These are phyloP conservation scores for Tachysurus vachellii DNA, from an alignment of 2,113 vertebrate species.

Conservation along the genomic window DNA sequence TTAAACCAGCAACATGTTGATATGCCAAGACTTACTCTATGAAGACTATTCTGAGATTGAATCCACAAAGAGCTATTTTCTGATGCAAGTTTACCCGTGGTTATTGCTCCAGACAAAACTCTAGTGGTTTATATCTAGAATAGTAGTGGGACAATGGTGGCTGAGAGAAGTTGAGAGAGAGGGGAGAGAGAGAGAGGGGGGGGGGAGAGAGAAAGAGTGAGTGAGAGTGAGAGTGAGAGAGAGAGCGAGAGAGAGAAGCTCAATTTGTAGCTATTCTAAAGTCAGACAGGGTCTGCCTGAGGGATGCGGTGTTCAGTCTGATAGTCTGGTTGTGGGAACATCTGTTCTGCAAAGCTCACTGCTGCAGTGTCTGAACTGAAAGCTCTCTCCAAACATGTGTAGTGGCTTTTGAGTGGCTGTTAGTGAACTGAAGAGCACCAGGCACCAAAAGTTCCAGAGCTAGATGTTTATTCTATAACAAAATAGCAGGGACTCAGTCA, in stretches of 20 bases:
- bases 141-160: constrained; percentile 50
- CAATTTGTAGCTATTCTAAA: background rate
- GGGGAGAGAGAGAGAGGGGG: constrained; percentile 7
- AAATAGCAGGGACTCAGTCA: too few species aligned
- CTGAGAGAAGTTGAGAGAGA: constrained; percentile 7
- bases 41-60: constrained; percentile 48
- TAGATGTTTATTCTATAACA: too few species aligned
- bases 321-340: constrained; percentile 59
- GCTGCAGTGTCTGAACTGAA: constrained; percentile 24
- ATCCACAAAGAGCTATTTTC: constrained; percentile 46
- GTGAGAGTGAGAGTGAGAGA: constrained; percentile 16
- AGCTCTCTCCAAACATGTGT: constrained; percentile 42
- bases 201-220: constrained; percentile 23
- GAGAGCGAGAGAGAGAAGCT: background rate
- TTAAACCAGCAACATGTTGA: constrained; percentile 31
- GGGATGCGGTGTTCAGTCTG: constrained; percentile 36
- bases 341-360: constrained; percentile 44
- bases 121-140: constrained; percentile 47
- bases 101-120: constrained; percentile 47
- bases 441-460: too few species aligned
- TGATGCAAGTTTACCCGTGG: constrained; percentile 27
- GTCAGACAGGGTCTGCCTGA: constrained; percentile 33
- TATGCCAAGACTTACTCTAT: constrained; percentile 41
- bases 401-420: too few species aligned
- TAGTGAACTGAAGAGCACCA: too few species aligned